Percentiles rank a stretch among this genome's conserved stretches.
phyloP scores from a whole-genome alignment of 2,888 invertebrate species.

The Phaedon cochleariae region DNA sequence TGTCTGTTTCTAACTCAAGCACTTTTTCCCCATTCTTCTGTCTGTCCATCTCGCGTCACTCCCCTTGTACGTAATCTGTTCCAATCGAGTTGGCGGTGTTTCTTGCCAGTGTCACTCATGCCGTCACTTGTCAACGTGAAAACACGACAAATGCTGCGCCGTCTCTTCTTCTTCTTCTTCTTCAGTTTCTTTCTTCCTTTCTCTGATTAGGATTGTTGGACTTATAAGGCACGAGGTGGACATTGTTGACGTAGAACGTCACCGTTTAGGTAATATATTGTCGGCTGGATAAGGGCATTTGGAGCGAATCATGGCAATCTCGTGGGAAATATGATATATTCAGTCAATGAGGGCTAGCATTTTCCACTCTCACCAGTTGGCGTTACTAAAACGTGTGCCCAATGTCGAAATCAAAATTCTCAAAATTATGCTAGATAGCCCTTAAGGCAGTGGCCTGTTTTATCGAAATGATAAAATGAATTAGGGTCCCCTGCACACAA shows the following conservation, averaged over 20 bases:
- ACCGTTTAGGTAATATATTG: conserved; percentile 28
- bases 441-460: too few species aligned
- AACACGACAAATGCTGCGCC: conserved; percentile 43
- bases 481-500: too few species aligned
- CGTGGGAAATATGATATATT: background rate
- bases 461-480: too few species aligned
- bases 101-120: conserved; percentile 47
- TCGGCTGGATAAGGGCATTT: conserved; percentile 8
- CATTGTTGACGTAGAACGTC: conserved; percentile 26
- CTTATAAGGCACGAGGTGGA: conserved; percentile 38
- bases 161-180: conserved; percentile 39
- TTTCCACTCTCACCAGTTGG: too few species aligned
- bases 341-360: too few species aligned
- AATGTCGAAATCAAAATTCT: too few species aligned
- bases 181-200: too few species aligned
- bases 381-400: too few species aligned
- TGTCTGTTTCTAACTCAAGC: conserved; percentile 24
- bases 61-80: conserved; percentile 51
- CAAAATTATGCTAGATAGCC: too few species aligned
- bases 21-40: conserved; percentile 30
- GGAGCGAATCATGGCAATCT: conserved; percentile 6
- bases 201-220: conserved; percentile 34
- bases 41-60: conserved; percentile 48
- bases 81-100: conserved; percentile 44
- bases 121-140: conserved; percentile 48